These are phyloP conservation scores for Lagodon rhomboides DNA, from an alignment of 2,797 vertebrate species.

Conservation along the genomic window DNA sequence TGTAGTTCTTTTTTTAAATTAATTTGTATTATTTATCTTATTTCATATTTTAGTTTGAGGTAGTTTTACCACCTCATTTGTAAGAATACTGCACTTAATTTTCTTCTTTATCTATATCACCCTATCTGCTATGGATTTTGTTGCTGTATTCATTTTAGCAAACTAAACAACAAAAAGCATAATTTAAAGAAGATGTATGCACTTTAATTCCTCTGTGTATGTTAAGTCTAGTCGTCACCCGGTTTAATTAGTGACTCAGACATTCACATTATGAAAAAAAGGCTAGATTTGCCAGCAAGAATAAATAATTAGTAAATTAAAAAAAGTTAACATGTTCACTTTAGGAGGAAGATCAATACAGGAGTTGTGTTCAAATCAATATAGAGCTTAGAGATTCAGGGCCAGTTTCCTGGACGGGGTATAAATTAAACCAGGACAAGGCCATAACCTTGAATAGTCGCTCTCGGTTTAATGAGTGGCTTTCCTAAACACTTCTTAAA, in stretches of 20 bases:
- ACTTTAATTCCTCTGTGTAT: background rate
- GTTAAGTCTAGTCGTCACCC: background rate
- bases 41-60: no score
- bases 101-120: no score
- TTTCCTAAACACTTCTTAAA: slow-evolving; percentile 25
- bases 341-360: slow-evolving; percentile 30
- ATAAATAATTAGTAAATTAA: slow-evolving; percentile 4
- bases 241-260: background rate
- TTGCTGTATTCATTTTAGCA: no score
- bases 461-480: slow-evolving; percentile 20
- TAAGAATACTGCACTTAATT: no score
- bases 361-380: slow-evolving; percentile 37
- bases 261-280: slow-evolving; percentile 7
- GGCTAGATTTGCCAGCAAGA: background rate
- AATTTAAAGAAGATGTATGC: background rate
- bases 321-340: slow-evolving; percentile 19
- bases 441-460: slow-evolving; percentile 32
- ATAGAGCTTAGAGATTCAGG: slow-evolving; percentile 8
- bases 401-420: slow-evolving; percentile 13
- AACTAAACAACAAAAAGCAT: no score
- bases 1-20: no score
- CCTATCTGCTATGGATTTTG: no score
- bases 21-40: no score
- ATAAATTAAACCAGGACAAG: slow-evolving; percentile 26
- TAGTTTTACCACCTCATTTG: no score